phyloP scores from a whole-genome alignment of 2,888 invertebrate species.

The Geotrupes spiniger region DNA sequence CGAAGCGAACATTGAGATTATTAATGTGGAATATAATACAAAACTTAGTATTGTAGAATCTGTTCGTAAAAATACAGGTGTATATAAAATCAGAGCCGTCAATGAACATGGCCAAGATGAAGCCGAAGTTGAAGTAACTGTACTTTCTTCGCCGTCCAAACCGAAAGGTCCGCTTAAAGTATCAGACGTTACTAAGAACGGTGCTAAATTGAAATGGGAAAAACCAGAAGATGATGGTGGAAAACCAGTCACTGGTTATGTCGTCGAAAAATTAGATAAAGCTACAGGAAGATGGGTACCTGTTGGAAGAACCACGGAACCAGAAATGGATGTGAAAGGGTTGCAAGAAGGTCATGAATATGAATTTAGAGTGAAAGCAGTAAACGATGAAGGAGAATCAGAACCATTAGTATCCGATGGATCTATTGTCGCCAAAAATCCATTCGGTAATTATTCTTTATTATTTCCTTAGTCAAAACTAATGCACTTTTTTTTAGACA shows the following conservation, averaged over 20 bases:
- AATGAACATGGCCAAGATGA: conserved; percentile 91
- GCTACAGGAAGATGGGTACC: conserved; percentile 92
- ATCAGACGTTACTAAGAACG: conserved; percentile 82
- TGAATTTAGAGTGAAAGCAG: conserved; percentile 89
- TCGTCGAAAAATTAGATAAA: conserved; percentile 91
- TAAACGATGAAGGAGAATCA: conserved; percentile 93
- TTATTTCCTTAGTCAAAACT: no score
- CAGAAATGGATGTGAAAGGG: conserved; percentile 83
- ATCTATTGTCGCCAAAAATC: conserved; percentile 91
- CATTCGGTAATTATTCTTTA: conserved; percentile 69
- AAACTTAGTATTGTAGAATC: conserved; percentile 79
- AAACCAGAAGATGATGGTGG: conserved; percentile 96
- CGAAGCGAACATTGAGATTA: conserved; percentile 69
- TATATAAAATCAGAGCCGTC: conserved; percentile 85
- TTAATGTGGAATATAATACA: conserved; percentile 87
- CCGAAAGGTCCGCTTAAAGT: conserved; percentile 90
- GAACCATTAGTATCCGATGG: conserved; percentile 92
- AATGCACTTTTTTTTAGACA: conserved; percentile 51
- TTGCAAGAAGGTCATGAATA: conserved; percentile 91
- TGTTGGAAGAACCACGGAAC: conserved; percentile 83
- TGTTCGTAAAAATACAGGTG: conserved; percentile 80
- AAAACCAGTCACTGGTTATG: conserved; percentile 87
- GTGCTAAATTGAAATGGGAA: conserved; percentile 89
- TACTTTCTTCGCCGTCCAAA: conserved; percentile 68
- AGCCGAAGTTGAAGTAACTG: conserved; percentile 90